Conservation (phyloP, 2,888 invertebrate genomes). For the Tiphia femorata region DNA sequence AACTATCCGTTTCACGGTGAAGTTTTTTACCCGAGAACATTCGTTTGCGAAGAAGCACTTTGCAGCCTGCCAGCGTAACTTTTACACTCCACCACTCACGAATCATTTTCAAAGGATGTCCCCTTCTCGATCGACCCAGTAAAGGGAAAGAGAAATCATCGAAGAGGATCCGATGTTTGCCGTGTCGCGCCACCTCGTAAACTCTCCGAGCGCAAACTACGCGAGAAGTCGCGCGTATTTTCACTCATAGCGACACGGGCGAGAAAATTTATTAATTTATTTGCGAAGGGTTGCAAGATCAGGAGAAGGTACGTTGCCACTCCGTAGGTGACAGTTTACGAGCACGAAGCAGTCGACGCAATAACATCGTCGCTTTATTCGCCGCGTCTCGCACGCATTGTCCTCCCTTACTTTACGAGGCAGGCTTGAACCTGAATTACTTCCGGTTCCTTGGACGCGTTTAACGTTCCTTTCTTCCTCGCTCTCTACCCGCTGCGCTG, state of each 20-base stretch:
- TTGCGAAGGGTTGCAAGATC: not conserved
- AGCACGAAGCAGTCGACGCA: too few species aligned
- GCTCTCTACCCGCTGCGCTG: too few species aligned
- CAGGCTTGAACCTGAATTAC: slow-evolving; percentile 53
- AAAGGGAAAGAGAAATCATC: too few species aligned
- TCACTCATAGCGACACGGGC: slow-evolving; percentile 18
- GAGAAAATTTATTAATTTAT: not conserved
- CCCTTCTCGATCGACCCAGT: too few species aligned
- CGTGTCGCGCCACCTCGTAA: slow-evolving; percentile 42
- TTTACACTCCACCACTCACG: too few species aligned
- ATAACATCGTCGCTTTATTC: not conserved
- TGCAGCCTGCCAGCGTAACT: too few species aligned
- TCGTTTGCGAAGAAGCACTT: too few species aligned
- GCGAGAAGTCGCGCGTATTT: slow-evolving; percentile 15
- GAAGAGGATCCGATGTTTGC: slow-evolving; percentile 37
- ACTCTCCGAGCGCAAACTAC: slow-evolving; percentile 12
- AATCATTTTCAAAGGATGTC: too few species aligned
- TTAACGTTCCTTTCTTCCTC: slow-evolving; percentile 60
- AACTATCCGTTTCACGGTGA: too few species aligned
- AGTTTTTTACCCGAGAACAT: too few species aligned
- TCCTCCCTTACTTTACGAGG: slow-evolving; percentile 51
- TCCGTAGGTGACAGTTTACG: not conserved
- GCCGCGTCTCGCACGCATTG: slow-evolving; percentile 36
- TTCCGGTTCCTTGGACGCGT: slow-evolving; percentile 61
- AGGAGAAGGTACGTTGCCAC: not conserved